Evolutionary conservation across 2,888 invertebrate genomes (phyloP), one percentile per base, ranked within the genome.

Genomic region (Euzetes globulus): DNA sequence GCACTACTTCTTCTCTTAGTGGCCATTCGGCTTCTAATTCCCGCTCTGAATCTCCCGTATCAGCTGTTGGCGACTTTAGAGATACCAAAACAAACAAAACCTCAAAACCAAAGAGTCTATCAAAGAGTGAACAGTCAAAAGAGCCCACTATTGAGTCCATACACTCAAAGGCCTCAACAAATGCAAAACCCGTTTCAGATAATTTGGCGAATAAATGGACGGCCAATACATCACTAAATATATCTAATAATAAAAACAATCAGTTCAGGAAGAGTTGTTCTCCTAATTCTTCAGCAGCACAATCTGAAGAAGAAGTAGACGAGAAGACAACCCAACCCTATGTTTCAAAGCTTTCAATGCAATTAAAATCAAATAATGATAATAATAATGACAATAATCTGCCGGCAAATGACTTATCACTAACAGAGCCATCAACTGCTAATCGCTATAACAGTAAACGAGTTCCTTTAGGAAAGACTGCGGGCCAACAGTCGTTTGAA

Each of bases 401-500:
- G 33, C 33, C 17, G 33, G 27, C 19, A 2, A 58, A 72, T 58
- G 47, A 47, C 37, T 47, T 47, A 47, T 17, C 70, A 47, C 70
- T 70, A 70, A 70, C 70, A 22, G 65, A 73, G 37, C 73, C 29
- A 60, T 29, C 45, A 50, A 55, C 25, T 68, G 50, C 22, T 29
- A 33, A 71, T 55, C 55, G 58, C 15, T 52, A 37, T 45, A 58
- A 58, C 13, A 58, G 33, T 25, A 74, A 74, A 29, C 37, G 33
- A 58, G 55, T 52, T 19, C 74, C 74, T 6, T 50, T 74, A n/a
- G 55, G 74, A 13, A 58, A 74, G 37, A 74, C 74, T 45, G 37
- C 55, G 45, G 70, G 47, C 15, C 71, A 74, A 58, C 63, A 71
- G 71, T 74, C 74, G 2, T 60, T 72, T 29, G 74, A 74, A 55